phyloP scores from a whole-genome alignment of 1,140 invertebrate species.

The Hylaeus volcanicus region DNA sequence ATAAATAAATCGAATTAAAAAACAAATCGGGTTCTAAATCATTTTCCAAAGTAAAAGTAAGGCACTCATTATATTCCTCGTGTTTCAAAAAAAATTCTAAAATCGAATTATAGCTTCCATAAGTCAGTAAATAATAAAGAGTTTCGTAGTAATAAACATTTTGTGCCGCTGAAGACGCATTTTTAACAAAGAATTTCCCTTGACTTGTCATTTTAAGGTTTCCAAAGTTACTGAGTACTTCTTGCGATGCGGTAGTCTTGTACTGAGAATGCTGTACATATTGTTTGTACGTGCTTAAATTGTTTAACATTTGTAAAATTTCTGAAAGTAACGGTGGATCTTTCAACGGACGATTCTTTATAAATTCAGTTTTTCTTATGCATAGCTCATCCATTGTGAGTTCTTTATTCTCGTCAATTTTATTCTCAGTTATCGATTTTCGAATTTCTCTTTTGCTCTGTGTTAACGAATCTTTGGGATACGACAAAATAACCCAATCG shows the following conservation, averaged over 20 bases:
- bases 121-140: constrained; percentile 86
- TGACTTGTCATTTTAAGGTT: constrained; percentile 76
- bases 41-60: constrained; percentile 85
- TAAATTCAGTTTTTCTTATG: constrained; percentile 70
- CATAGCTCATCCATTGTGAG: constrained; percentile 43
- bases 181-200: constrained; percentile 68
- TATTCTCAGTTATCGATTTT: not conserved
- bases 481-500: constrained; percentile 71
- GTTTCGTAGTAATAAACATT: constrained; percentile 86
- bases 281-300: constrained; percentile 67
- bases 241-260: constrained; percentile 70
- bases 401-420: constrained; percentile 38
- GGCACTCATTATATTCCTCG: constrained; percentile 82
- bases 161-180: constrained; percentile 12
- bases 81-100: constrained; percentile 87
- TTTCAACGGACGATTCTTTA: constrained; percentile 79
- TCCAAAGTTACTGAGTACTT: constrained; percentile 77
- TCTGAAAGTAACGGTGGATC: constrained; percentile 86
- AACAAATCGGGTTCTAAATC: constrained; percentile 85
- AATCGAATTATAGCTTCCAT: constrained; percentile 86
- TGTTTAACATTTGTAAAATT: constrained; percentile 85
- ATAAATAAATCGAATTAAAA: constrained; percentile 85
- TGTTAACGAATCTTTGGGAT: constrained; percentile 54
- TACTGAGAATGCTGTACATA: constrained; percentile 63
- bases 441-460: constrained; percentile 51